Evolutionary conservation across 2,888 invertebrate genomes (phyloP).

Genomic region (Mythimna pallens): DNA sequence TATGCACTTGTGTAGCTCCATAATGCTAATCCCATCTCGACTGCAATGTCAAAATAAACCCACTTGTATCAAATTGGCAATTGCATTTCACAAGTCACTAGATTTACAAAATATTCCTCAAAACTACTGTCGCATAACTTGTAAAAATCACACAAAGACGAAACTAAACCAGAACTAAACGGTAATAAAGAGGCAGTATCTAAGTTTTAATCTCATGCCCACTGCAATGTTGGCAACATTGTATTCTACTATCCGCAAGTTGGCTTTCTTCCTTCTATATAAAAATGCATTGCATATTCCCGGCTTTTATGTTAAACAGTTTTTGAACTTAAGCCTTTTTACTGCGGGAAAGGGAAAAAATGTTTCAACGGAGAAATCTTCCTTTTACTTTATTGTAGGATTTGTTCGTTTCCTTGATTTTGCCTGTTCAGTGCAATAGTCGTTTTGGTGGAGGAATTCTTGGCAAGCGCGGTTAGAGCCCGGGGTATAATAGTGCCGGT

Average conservation of each 20-base stretch:
- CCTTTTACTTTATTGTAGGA: constrained; percentile 63
- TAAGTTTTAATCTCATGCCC: constrained; percentile 61
- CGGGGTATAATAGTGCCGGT: constrained; percentile 55
- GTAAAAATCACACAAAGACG: constrained; percentile 33
- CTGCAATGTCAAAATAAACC: not conserved
- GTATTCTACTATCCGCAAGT: constrained; percentile 55
- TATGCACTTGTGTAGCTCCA: no score
- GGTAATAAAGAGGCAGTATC: constrained; percentile 53
- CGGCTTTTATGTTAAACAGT: constrained; percentile 72
- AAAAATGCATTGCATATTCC: constrained; percentile 71
- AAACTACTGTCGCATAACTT: constrained; percentile 9
- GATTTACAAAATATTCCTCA: not conserved
- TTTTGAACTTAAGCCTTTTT: constrained; percentile 72
- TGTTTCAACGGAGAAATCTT: constrained; percentile 63
- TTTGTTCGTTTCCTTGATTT: constrained; percentile 67
- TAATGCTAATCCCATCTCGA: no score
- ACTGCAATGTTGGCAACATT: constrained; percentile 55
- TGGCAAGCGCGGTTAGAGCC: constrained; percentile 56
- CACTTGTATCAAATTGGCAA: not conserved
- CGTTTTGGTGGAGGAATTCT: constrained; percentile 57
- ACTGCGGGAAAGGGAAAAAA: constrained; percentile 59
- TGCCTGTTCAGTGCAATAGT: constrained; percentile 57
- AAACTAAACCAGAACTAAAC: constrained; percentile 49
- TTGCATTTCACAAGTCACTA: not conserved
- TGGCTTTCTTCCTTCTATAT: constrained; percentile 52